Evolutionary conservation across 2,797 vertebrate genomes (phyloP), one percentile per base, ranked within the genome.

Genomic region (Perdix hodgsoniae): DNA sequence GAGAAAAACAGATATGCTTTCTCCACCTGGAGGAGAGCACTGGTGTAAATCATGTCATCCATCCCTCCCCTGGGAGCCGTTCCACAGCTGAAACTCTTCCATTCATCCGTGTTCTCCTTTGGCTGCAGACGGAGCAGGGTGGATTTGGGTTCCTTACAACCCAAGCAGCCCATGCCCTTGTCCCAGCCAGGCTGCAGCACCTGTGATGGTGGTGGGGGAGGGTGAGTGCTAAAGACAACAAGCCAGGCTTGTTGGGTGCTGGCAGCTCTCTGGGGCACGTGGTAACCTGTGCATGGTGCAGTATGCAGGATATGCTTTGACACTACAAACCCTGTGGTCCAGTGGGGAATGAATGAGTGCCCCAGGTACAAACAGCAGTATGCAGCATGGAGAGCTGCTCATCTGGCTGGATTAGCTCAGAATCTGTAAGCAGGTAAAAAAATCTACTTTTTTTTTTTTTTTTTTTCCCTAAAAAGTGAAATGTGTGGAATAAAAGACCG

Each of bases 251-350:
- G 10, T 4, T 61, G 29, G 69, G 35, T 19, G 18, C 40, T 50
- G 54, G 31, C 33, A 91, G 49, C 57, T 69, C 37, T 45, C 12
- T 37, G 63, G 23, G 35, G 44, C 26, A 47, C 11, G 6, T 0
- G 3, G 14, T 1, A 0, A 21, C 14, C 42, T 29, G 6, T 0
- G 1, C 2, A 0, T 4, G 50, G 22, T 40, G 27, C 4, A 4
- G 33, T 17, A 1, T 2, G 15, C 1, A 12, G 82, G 63, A 92
- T 71, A n/a, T 16, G 27, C 42, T 60, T 77, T 37, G 50, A 47
- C 26, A 54, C 18, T 24, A 27, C n/a, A 67, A 33, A 70, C n/a
- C n/a, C 16, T 22, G 19, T 17, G 1, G 1, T 10, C 10, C 61
- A 24, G 42, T 2, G 1, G 9, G 74, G 52, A 86, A 24, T 33